A percentile compares a stretch with the other conserved stretches of the same genome.
Evolutionary conservation across 2,113 vertebrate species (phyloP).

Genomic region (Macrotis lagotis): DNA sequence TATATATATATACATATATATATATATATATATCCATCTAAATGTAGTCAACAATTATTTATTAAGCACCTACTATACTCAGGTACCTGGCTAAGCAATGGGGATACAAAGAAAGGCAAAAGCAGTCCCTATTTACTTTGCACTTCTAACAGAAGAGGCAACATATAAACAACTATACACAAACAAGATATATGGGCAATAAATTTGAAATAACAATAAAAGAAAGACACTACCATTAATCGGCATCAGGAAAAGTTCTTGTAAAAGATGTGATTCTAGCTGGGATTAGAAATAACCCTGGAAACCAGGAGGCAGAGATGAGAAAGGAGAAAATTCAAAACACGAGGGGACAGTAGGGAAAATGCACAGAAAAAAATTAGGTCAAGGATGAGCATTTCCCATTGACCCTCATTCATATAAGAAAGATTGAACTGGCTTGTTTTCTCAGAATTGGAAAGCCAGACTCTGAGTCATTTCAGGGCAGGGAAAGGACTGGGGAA

Average conservation of each 20-base stretch:
- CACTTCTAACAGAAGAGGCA: not conserved
- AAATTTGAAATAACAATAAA: not conserved
- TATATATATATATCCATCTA: not conserved
- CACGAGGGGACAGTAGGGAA: not conserved
- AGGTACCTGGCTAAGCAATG: not conserved
- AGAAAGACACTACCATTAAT: not conserved
- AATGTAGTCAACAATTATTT: not conserved
- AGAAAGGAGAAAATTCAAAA: not conserved
- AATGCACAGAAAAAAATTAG: not conserved
- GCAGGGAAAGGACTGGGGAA: not conserved
- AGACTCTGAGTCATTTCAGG: not conserved
- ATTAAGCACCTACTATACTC: not conserved
- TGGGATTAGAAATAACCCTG: too few species aligned
- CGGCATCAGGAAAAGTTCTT: too few species aligned
- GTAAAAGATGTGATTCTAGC: too few species aligned
- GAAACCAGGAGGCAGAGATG: not conserved
- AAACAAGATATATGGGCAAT: not conserved
- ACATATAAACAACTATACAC: not conserved
- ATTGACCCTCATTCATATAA: not conserved
- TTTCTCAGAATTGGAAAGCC: not conserved
- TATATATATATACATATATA: too few species aligned
- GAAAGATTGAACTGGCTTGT: not conserved
- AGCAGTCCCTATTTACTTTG: not conserved
- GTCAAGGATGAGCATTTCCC: not conserved
- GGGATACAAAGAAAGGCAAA: not conserved